Evolutionary conservation across 2,113 vertebrate species (phyloP), one percentile per base, ranked within the genome.

Genomic region (Cynopterus brachyotis): DNA sequence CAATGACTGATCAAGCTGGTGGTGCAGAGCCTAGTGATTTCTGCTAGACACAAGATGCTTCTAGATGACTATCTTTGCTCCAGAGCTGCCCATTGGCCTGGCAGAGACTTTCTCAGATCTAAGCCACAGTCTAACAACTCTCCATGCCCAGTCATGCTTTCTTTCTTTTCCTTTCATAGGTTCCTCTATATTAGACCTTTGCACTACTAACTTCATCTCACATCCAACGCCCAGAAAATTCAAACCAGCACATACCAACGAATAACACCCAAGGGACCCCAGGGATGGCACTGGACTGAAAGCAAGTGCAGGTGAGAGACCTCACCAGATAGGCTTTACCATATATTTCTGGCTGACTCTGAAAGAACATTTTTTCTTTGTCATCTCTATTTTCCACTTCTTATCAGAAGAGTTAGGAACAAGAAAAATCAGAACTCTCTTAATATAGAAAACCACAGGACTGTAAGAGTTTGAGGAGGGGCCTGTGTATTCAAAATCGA

Each of bases 351-450:
- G 20, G 22, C 5, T 15, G 16, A 26, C 22, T 2, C 1, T 9
- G 17, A 4, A 53, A 60, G 0, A 24, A 55, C 24, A 15, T 6
- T 17, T 57, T 28, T 55, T n/a, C 37, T 53, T 94, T 8, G 3
- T 45, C 24, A 47, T 17, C 13, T 80, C 66, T 16, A 40, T 47
- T 15, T 82, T 84, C 72, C 59, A 32, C 6, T 70, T 72, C 83
- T 64, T 85, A 28, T 76, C 20, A 66, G 55, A 78, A 83, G 59
- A 67, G 8, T 53, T 16, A 32, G 20, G 60, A 26, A 60, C 19
- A 6, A 16, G 5, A 26, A 64, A 83, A 91, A 67, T 72, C 47
- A 66, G 62, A 96, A 94, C 9, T 50, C 15, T 75, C 50, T 87
- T 53, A 92, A 6, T 28, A 30, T 32, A 11, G 26, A 66, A 92